Evolutionary conservation across 2,797 vertebrate species (phyloP), one percentile per base, ranked within the genome.

Genomic region (Leuciscus waleckii): DNA sequence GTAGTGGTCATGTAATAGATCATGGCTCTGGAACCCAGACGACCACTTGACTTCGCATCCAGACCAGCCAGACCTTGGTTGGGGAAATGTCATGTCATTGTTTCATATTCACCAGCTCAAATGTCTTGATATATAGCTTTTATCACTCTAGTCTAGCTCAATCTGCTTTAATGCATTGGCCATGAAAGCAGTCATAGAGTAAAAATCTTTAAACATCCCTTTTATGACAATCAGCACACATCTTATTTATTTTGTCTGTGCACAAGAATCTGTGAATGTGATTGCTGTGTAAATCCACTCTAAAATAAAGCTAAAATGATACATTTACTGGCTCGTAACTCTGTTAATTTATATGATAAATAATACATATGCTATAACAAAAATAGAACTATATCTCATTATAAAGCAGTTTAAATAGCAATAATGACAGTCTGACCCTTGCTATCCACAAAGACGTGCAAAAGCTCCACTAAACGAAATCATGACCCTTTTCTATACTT

Each of bases 1-100:
- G 98, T 99, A 19, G 98, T 99, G 83, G 92, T 85, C 98, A 99
- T 99, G 90, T 99, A 99, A 92, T 99, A 99, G 26, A 99, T 91
- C 98, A 99, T 99, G 86, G 98, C 98, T 93, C 98, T 97, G 10
- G 98, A 98, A 79, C 98, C 98, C 87, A 99, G 83, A 68, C 98
- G 98, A 68, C 98, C 98, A 37, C 98, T 99, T 86, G 98, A 97
- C 93, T 99, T 99, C 90, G 98, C 98, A 90, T 99, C 98, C 92
- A 99, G 93, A 88, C 98, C 98, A 23, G 98, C 93, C 83, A 99
- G 93, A 90, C 98, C 98, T 99, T 37, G 21, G 41, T 73, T 83
- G 35, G 76, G 6, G 54, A 81, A 49, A 69, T 26, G 9, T 19
- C 29, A 41, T 19, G 23, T 68, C 21, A 8, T 29, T 41, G 43